Conservation (phyloP, 2,797 vertebrate genomes). For the Enteromius afrohamiltoni region DNA sequence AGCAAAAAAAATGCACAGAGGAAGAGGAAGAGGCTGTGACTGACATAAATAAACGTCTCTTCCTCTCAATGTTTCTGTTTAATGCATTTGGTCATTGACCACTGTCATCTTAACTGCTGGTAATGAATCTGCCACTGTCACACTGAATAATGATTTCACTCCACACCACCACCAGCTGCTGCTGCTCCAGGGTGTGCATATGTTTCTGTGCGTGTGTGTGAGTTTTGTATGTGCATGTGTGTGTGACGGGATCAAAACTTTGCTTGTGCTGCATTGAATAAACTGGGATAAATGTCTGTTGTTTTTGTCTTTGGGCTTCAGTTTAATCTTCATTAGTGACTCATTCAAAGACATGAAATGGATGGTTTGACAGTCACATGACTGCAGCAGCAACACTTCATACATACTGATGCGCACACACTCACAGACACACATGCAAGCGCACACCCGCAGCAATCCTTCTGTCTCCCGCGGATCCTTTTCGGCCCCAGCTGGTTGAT, state of each 20-base stretch:
- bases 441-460: slow-evolving; percentile 20
- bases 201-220: slow-evolving; percentile 17
- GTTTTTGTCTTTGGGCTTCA: slow-evolving; percentile 48
- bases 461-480: slow-evolving; percentile 33
- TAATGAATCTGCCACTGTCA: slow-evolving; percentile 51
- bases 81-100: slow-evolving; percentile 51
- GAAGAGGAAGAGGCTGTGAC: slow-evolving; percentile 13
- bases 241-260: slow-evolving; percentile 17
- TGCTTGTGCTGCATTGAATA: slow-evolving; percentile 37
- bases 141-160: slow-evolving; percentile 51
- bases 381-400: slow-evolving; percentile 34
- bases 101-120: slow-evolving; percentile 52
- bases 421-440: not conserved
- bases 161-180: slow-evolving; percentile 43
- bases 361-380: slow-evolving; percentile 47
- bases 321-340: slow-evolving; percentile 52
- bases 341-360: slow-evolving; percentile 43
- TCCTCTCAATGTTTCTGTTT: slow-evolving; percentile 37
- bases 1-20: not conserved
- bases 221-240: not conserved
- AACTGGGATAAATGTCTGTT: slow-evolving; percentile 45
- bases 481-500: slow-evolving; percentile 43
- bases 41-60: slow-evolving; percentile 29
- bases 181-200: slow-evolving; percentile 23
- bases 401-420: slow-evolving; percentile 40